phyloP scores from a whole-genome alignment of 2,888 invertebrate genomes.

The Acronicta leporina region DNA sequence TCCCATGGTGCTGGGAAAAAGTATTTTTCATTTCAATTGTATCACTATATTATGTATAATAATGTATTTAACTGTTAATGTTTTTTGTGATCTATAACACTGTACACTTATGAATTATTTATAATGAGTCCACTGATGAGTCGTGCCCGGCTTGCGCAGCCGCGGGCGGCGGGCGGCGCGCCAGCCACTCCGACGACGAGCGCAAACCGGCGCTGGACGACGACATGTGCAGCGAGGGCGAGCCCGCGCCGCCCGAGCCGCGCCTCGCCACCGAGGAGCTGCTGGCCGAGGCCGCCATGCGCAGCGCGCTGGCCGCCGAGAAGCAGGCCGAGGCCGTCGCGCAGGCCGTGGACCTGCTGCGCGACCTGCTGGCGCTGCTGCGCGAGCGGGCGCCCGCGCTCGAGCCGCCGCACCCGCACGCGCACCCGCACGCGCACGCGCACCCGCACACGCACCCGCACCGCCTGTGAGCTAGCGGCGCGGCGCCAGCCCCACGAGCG shows the following conservation, averaged over 20 bases:
- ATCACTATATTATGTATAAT: no score
- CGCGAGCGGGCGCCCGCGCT: slow-evolving; percentile 72
- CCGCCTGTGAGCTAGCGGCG: slow-evolving; percentile 62
- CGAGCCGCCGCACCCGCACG: slow-evolving; percentile 23
- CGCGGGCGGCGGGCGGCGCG: slow-evolving; percentile 54
- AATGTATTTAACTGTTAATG: no score
- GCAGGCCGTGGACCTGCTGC: slow-evolving; percentile 68
- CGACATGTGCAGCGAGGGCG: slow-evolving; percentile 78
- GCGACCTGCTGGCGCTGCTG: slow-evolving; percentile 83
- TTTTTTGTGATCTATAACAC: background rate
- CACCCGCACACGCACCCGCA: slow-evolving; percentile 41
- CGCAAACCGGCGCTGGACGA: slow-evolving; percentile 76
- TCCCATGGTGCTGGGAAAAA: no score
- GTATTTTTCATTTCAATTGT: no score
- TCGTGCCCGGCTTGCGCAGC: slow-evolving; percentile 3
- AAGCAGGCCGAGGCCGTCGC: slow-evolving; percentile 83
- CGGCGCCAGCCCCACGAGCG: slow-evolving; percentile 66
- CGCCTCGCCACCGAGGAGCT: slow-evolving; percentile 79
- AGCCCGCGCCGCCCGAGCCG: slow-evolving; percentile 58
- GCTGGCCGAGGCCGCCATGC: slow-evolving; percentile 84
- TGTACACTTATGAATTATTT: background rate
- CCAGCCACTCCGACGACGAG: slow-evolving; percentile 75
- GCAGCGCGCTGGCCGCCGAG: slow-evolving; percentile 82
- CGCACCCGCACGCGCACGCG: slow-evolving; percentile 37
- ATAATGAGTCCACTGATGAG: background rate